Evolutionary conservation across 2,888 invertebrate genomes (phyloP).

Genomic region (Meta bourneti): DNA sequence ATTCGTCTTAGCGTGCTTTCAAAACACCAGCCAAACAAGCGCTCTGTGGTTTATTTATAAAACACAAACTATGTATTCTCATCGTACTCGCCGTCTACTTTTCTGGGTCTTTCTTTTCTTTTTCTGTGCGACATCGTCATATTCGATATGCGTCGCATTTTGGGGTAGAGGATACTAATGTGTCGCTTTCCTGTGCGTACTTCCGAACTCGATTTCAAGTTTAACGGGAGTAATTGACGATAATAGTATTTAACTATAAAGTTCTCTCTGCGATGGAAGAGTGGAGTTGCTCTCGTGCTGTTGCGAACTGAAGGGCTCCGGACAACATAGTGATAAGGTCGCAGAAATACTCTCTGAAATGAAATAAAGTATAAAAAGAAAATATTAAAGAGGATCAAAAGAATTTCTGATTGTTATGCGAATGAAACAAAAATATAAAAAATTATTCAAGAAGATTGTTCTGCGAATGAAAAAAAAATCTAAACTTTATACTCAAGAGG

Average conservation of each 20-base stretch:
- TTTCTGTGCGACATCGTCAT: not conserved
- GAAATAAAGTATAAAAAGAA: too few relatives aligned
- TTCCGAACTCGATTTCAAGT: not conserved
- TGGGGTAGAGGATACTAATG: not conserved
- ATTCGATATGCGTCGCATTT: not conserved
- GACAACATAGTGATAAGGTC: too few relatives aligned
- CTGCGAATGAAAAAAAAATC: too few relatives aligned
- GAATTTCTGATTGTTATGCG: too few relatives aligned
- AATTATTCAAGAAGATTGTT: too few relatives aligned
- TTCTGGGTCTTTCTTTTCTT: not conserved
- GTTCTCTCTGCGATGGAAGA: not conserved
- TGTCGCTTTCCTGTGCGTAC: not conserved
- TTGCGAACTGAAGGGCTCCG: not conserved
- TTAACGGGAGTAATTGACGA: not conserved
- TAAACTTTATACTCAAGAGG: too few relatives aligned
- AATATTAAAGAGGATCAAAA: too few relatives aligned
- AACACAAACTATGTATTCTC: slow-evolving; percentile 74
- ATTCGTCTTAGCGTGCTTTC: slow-evolving; percentile 73
- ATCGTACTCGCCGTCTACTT: slow-evolving; percentile 3
- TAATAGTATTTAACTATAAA: not conserved
- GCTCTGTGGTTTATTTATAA: slow-evolving; percentile 71
- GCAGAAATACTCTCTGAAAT: too few relatives aligned
- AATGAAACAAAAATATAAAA: too few relatives aligned
- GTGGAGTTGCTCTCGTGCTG: not conserved
- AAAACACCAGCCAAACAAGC: slow-evolving; percentile 75